These are phyloP conservation scores for Ophiothrix spiculata DNA, from an alignment of 35 echinoderm and acorn worm species.

Conservation along the genomic window DNA sequence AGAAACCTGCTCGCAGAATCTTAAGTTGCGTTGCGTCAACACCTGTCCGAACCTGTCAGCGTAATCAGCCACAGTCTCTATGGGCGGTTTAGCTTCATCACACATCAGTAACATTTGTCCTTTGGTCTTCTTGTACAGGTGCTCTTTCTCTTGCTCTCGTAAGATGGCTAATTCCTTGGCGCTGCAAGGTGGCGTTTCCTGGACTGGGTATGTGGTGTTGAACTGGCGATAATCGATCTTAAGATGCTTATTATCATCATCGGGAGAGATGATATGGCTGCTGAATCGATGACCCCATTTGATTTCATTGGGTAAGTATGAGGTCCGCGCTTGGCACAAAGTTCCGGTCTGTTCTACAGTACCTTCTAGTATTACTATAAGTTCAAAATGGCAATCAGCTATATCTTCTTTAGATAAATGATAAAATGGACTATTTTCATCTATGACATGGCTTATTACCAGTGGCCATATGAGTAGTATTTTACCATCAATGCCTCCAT, in stretches of 20 bases:
- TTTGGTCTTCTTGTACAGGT: background rate
- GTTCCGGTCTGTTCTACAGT: constrained; percentile 91
- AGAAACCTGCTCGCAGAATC: background rate
- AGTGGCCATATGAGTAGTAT: constrained; percentile 90
- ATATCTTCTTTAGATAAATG: constrained; percentile 54
- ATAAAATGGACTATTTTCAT: constrained; percentile 83
- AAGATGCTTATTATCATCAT: constrained; percentile 57
- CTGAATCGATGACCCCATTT: constrained; percentile 84
- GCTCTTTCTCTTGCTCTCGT: background rate
- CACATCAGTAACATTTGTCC: background rate
- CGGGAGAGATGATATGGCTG: constrained; percentile 66
- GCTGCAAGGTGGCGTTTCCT: constrained; percentile 48
- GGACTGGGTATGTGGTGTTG: constrained; percentile 64
- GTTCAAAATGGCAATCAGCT: constrained; percentile 63
- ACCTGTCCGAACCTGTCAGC: background rate
- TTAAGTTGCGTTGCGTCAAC: background rate
- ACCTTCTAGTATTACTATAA: constrained; percentile 83
- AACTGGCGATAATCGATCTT: constrained; percentile 85
- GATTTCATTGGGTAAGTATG: constrained; percentile 88
- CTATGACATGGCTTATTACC: constrained; percentile 78
- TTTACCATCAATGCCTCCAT: constrained; percentile 36
- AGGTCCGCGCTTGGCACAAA: constrained; percentile 62
- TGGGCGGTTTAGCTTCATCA: background rate
- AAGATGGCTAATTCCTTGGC: constrained; percentile 55
- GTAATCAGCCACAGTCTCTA: background rate